Base-by-base conservation (phyloP, 1,140 invertebrate species). In the Drosophila navojoa region DNA sequence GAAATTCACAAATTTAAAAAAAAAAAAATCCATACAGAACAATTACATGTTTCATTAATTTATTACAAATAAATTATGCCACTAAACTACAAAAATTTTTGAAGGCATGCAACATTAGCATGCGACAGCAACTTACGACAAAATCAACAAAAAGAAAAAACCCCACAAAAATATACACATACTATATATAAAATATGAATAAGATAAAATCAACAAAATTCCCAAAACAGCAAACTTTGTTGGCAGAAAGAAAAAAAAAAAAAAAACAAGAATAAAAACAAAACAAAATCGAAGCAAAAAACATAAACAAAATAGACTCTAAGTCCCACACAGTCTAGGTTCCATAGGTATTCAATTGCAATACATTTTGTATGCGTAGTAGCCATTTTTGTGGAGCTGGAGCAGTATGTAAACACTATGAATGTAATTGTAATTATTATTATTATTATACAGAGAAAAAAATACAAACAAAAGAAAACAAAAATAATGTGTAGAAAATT, bases 361-460 rank as follows among this genome's bases (percentile, higher is more conserved):
- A 71, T 77, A 87, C 84, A 70, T 89, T 87, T 87, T 87, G 76
- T 87, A 87, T 82, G 76, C 79, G 82, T 79, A 68, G 76, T 79
- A 87, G 72, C 84, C 79, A 82, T 89, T 89, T 87, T 89, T 82
- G 79, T 86, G 82, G 82, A 79, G 55, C 78, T 86, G 82, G 82
- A 79, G 58, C 75, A 81, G 74, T 85, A 86, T 82, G 72, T 81
- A 87, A 76, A 76, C 81, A 81, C 71, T 89, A 66, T 76, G 68
- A 67, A 87, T 78, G 76, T 87, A 82, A 71, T 68, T 87, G 79
- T 87, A 89, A 89, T 89, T 87, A 79, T 82, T 77, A 86, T 79
- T 78, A 86, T 84, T 69, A 69, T 74, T 57, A 72, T 62, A 79
- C 63, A 73, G 58, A 76, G 67, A 45, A 45, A 16, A 16, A 45